Conservation (phyloP, 2,888 invertebrate species). For the Coecobrya sp. region DNA sequence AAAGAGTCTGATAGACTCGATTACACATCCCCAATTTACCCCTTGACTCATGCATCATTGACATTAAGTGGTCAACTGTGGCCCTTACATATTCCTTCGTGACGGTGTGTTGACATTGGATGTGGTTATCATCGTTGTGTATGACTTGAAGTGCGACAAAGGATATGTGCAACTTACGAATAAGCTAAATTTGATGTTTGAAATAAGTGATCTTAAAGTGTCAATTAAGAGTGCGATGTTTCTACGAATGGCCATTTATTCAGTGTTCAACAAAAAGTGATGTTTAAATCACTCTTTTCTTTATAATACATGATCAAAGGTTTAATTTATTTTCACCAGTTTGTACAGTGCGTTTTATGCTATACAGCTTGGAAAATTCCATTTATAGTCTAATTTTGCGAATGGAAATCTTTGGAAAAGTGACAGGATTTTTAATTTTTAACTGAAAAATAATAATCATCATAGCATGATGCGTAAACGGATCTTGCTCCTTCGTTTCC, state of each 20-base stretch:
- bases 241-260: too few relatives aligned
- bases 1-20: neutral
- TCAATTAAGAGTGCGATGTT: too few relatives aligned
- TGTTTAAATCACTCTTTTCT: too few relatives aligned
- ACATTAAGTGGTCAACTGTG: too few relatives aligned
- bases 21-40: neutral
- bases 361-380: neutral
- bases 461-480: slow-evolving; percentile 78
- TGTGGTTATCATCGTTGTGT: neutral
- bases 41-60: neutral
- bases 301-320: too few relatives aligned
- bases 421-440: neutral
- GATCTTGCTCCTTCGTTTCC: slow-evolving; percentile 83
- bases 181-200: too few relatives aligned
- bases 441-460: neutral
- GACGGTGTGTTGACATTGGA: neutral
- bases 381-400: neutral
- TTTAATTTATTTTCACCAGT: neutral
- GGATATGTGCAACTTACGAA: neutral
- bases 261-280: too few relatives aligned
- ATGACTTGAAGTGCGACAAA: too few relatives aligned
- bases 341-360: neutral
- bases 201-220: too few relatives aligned
- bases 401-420: neutral
- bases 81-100: too few relatives aligned